Base-by-base conservation (phyloP, 2,113 vertebrate genomes). In the Pyrgilauda ruficollis region DNA sequence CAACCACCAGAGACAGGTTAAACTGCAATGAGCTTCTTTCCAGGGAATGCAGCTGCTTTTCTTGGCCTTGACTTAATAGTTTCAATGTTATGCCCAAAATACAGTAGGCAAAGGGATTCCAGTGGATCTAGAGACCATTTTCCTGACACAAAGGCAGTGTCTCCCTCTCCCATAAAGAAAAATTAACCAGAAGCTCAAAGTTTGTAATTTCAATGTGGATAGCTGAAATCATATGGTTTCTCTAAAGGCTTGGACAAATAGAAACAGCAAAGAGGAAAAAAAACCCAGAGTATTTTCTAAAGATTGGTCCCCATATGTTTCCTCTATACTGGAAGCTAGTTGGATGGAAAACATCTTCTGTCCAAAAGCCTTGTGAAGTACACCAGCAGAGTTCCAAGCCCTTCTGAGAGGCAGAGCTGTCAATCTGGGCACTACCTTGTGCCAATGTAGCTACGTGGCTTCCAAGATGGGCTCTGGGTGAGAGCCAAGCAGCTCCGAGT, bases 391-490 rank as follows among this genome's bases (percentile, higher is more conserved):
- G 49, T 30, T 41, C 37, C n/a, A 50, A 83, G 61, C 37, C 37
- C 43, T 69, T 74, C 3, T 0, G 1, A 62, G 66, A 79, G 52
- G 62, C 81, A 89, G 81, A 49, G 66, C 53, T 37, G 41, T 31
- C 83, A 83, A 41, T 27, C 52, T 9, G 16, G 44, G 30, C 70
- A 75, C 33, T 2, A 2, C 2, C 2, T 14, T 17, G 33, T 15
- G 26, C 84, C 44, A 58, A 0, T 11, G 2, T 1, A 66, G 73
- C 50, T 43, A 30, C 0, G 0, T 15, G 74, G 70, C 74, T 85
- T 78, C 82, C 78, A 93, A 56, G 79, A 66, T 0, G 2, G 13
- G 72, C 7, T 15, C 63, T 63, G 68, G 75, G 75, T 62, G 19
- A 17, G 1, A 1, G 63, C 75, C 75, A 83, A 56, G 75, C 62